These are phyloP conservation scores for Halesus radiatus DNA, from an alignment of 1,140 invertebrate species.

Conservation along the genomic window DNA sequence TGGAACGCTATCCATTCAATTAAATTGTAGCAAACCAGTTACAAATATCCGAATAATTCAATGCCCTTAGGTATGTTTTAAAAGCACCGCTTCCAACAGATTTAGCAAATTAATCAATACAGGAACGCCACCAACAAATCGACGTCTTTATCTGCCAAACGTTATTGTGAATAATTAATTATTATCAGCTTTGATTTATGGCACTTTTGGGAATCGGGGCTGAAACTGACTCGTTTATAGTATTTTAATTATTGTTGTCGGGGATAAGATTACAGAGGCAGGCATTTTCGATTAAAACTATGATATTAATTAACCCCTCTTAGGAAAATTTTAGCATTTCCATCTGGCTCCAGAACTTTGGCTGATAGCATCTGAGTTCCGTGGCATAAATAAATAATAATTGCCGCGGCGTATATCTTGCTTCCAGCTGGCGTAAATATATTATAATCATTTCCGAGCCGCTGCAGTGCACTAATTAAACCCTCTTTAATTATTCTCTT, in stretches of 20 bases:
- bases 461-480: too few species aligned
- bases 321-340: slow-evolving; percentile 31
- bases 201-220: slow-evolving; percentile 24
- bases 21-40: neutral
- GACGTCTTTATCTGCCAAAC: slow-evolving; percentile 45
- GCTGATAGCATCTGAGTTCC: slow-evolving; percentile 10
- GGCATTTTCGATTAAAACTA: slow-evolving; percentile 39
- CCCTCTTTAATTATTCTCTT: too few species aligned
- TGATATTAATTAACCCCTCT: slow-evolving; percentile 38
- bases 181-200: slow-evolving; percentile 46
- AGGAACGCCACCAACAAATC: slow-evolving; percentile 17
- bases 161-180: slow-evolving; percentile 52
- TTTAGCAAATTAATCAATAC: slow-evolving; percentile 29
- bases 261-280: slow-evolving; percentile 29
- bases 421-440: too few species aligned
- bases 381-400: slow-evolving; percentile 16
- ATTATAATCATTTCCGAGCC: too few species aligned
- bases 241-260: slow-evolving; percentile 41
- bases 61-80: slow-evolving; percentile 23
- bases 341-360: slow-evolving; percentile 28
- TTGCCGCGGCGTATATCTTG: neutral
- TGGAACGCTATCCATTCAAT: neutral
- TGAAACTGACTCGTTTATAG: slow-evolving; percentile 36
- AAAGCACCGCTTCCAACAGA: slow-evolving; percentile 8
- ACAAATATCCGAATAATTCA: neutral